Evolutionary conservation across 2,888 invertebrate species (phyloP).

Genomic region (Prosapia bicincta): DNA sequence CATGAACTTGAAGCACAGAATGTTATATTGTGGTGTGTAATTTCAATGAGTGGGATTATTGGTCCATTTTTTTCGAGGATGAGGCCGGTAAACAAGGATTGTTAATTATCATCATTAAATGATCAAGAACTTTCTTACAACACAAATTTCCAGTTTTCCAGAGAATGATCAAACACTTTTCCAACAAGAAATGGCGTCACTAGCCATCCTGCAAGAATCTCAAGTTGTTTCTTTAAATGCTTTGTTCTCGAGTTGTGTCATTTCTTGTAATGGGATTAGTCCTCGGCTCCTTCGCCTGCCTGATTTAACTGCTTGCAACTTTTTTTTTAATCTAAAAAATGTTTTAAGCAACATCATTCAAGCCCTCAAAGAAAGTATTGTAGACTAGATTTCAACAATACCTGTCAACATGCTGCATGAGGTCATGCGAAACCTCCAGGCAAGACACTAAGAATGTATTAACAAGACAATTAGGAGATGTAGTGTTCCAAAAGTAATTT

Average conservation of each 20-base stretch:
- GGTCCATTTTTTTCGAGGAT: conserved; percentile 9
- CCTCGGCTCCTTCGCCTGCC: conserved; percentile 34
- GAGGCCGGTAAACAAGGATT: not conserved
- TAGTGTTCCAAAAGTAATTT: no score
- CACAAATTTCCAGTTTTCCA: conserved; percentile 3
- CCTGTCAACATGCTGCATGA: no score
- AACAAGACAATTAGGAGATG: no score
- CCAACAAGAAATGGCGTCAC: conserved; percentile 33
- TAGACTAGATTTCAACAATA: no score
- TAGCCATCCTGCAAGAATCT: conserved; percentile 30
- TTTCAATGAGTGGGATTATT: not conserved
- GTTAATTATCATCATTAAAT: not conserved
- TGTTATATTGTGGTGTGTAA: not conserved
- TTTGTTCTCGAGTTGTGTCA: conserved; percentile 32
- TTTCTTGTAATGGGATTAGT: conserved; percentile 32
- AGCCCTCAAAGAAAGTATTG: no score
- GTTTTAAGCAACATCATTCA: no score
- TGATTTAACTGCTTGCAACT: conserved; percentile 32
- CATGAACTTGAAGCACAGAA: conserved; percentile 2
- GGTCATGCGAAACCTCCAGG: no score
- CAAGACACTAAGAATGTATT: no score
- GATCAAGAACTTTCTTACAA: conserved; percentile 5
- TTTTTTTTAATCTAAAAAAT: no score
- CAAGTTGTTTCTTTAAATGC: conserved; percentile 29
- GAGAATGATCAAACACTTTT: conserved; percentile 17